Base-by-base conservation (phyloP, 2,888 invertebrate genomes). In the Lumbricus terrestris region DNA sequence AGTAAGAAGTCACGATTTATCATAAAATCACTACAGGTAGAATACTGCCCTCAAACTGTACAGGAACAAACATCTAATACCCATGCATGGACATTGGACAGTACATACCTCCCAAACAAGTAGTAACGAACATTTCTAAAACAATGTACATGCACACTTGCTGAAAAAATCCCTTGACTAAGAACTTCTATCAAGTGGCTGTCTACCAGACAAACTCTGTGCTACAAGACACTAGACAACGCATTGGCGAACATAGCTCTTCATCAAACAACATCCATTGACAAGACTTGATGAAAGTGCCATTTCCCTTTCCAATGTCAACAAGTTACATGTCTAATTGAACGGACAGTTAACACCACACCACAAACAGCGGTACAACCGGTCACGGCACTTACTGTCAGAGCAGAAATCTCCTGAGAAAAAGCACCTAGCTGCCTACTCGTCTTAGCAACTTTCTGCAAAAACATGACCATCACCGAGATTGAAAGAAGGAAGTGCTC, bases 401-500 rank as follows among this genome's bases (percentile, higher is more conserved):
- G 89, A 18, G 89, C 54, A 37, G 89, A 37, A 47, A 89, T 89
- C 82, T 94, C 94, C 91, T 94, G 93, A n/a, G 94, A 94, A 90
- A 92, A 93, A 90, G 93, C 94, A 92, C 94, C 94, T 92, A 94
- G 94, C 92, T 94, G 94, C 92, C 94, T 93, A 35, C 93, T 93
- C 88, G 93, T 93, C 91, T 93, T 47, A 85, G 85, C 37, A 85
- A 85, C 34, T 34, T 85, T 85, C 85, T 85, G 37, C 85, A 85
- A 85, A 85, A 85, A 85, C 34, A 85, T 20, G 35, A 85, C 85
- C 85, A 85, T 85, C 16, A 34, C 85, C 85, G 13, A 85, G 34
- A 35, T 85, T 94, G 69, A 88, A 88, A 88, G 88, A 33, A 88
- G 33, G 33, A 88, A 38, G 47, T n/a, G n/a, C n/a, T n/a, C 23